These are phyloP conservation scores for Corythornis leucogaster DNA, from an alignment of 2,797 vertebrate species.

Conservation along the genomic window DNA sequence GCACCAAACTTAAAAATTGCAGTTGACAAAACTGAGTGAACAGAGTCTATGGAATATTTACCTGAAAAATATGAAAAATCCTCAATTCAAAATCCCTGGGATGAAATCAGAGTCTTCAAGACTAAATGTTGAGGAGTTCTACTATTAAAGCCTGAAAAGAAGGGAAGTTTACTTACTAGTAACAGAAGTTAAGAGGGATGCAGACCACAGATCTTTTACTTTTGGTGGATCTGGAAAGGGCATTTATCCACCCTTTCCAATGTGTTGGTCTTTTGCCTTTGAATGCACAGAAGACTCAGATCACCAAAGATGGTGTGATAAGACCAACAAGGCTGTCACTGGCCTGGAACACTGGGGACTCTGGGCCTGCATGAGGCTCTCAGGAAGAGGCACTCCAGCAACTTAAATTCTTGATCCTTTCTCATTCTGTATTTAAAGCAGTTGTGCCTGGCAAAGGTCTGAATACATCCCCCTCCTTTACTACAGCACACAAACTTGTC, in stretches of 20 bases:
- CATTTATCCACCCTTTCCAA: not conserved
- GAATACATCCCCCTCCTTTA: not conserved
- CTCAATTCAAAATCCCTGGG: not conserved
- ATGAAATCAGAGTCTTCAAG: not conserved
- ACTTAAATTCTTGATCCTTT: not conserved
- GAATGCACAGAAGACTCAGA: not conserved
- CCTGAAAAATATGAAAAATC: not conserved
- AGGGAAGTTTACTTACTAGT: not conserved
- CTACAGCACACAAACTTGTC: too few relatives aligned
- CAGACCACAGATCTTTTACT: not conserved
- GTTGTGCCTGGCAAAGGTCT: not conserved
- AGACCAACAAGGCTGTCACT: not conserved
- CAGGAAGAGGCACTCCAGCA: not conserved
- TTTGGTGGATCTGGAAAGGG: not conserved
- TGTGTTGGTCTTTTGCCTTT: not conserved
- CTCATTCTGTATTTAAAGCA: not conserved
- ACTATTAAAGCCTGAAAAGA: not conserved
- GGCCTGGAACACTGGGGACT: not conserved
- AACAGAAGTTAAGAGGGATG: not conserved
- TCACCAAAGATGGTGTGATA: fast-evolving
- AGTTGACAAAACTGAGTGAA: not conserved
- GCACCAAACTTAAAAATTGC: not conserved
- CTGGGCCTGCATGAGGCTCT: not conserved
- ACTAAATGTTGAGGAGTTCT: not conserved
- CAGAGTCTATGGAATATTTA: not conserved